These are phyloP conservation scores for Heteractis magnifica DNA, from an alignment of 92 coral and sea anemone species.

Conservation along the genomic window DNA sequence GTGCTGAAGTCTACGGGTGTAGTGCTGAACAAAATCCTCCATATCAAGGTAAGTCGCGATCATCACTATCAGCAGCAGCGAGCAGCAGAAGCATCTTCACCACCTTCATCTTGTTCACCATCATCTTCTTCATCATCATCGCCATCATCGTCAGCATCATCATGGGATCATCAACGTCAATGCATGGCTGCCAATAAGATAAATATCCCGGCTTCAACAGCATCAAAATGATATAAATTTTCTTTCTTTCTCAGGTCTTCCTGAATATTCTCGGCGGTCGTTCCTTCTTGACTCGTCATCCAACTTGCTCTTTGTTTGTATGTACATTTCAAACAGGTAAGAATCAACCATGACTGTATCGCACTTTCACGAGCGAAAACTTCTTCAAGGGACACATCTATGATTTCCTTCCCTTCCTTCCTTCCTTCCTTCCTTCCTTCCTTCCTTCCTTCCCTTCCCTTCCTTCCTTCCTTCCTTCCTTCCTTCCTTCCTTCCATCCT, in stretches of 20 bases:
- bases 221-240: no score
- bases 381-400: background rate
- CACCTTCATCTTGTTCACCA: no score
- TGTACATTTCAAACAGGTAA: slow-evolving; percentile 65
- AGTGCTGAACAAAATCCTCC: slow-evolving; percentile 70
- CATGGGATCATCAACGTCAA: no score
- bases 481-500: no score
- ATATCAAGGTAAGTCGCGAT: slow-evolving; percentile 47
- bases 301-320: slow-evolving; percentile 65
- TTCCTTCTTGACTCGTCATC: slow-evolving; percentile 61
- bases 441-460: background rate
- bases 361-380: background rate
- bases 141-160: no score
- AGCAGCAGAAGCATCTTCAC: no score
- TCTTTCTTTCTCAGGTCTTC: slow-evolving; percentile 23
- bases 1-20: slow-evolving; percentile 86
- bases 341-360: background rate
- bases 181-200: no score
- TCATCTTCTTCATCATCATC: no score
- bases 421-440: no score
- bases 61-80: no score
- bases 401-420: background rate
- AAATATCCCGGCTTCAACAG: no score
- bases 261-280: slow-evolving; percentile 72
- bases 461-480: background rate